A percentile compares a stretch with the other conserved stretches of the same genome.
Evolutionary conservation across 1,140 invertebrate species (phyloP).

Genomic region (Glossosoma conforme): DNA sequence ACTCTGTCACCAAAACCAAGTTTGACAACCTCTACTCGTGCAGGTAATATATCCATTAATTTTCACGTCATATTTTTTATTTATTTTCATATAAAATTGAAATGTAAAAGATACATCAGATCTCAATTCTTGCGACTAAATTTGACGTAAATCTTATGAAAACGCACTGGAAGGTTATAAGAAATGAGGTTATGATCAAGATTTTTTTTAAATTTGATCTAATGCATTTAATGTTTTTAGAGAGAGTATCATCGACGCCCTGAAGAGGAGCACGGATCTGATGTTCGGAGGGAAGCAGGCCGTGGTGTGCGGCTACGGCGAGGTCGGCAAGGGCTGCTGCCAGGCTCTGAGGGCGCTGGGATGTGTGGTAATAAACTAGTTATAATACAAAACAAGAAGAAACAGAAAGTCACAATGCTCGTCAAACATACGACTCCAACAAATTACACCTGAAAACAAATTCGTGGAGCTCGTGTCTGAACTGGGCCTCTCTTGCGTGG

Average conservation of each 20-base stretch:
- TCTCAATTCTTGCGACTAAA: too few relatives aligned
- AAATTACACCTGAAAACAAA: too few relatives aligned
- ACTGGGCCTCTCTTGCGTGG: too few relatives aligned
- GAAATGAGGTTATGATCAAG: too few relatives aligned
- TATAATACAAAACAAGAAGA: too few relatives aligned
- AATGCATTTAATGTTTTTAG: slow-evolving; percentile 47
- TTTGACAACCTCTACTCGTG: slow-evolving; percentile 96
- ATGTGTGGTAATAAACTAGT: slow-evolving; percentile 73
- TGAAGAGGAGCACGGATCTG: slow-evolving; percentile 93
- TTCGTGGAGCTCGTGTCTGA: too few relatives aligned
- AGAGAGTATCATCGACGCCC: slow-evolving; percentile 49
- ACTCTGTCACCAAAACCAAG: slow-evolving; percentile 98
- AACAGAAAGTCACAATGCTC: too few relatives aligned
- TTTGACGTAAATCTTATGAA: too few relatives aligned
- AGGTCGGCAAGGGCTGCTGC: slow-evolving; percentile 97
- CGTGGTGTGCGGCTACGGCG: slow-evolving; percentile 94
- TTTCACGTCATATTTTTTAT: background rate
- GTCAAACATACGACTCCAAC: too few relatives aligned
- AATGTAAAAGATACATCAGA: too few relatives aligned
- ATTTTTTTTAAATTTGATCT: too few relatives aligned
- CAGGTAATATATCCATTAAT: slow-evolving; percentile 70
- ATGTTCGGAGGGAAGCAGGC: slow-evolving; percentile 99
- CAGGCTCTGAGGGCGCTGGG: slow-evolving; percentile 92
- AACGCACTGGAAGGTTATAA: too few relatives aligned
- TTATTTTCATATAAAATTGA: background rate